phyloP scores from a whole-genome alignment of 2,797 vertebrate genomes.

The Trematomus bernacchii region DNA sequence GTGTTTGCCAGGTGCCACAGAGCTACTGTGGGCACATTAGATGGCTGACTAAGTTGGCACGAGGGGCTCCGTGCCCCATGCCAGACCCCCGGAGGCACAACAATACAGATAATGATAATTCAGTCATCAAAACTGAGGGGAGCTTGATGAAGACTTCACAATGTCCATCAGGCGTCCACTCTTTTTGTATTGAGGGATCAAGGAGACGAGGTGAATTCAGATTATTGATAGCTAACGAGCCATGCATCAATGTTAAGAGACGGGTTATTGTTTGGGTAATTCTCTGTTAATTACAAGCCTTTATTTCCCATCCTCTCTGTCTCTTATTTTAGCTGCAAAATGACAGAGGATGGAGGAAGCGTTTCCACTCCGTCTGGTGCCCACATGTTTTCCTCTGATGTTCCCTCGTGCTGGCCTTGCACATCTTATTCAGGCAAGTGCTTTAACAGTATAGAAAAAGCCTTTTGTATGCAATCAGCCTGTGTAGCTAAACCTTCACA shows the following conservation, averaged over 20 bases:
- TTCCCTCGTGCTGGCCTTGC: constrained; percentile 57
- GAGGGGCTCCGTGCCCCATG: constrained; percentile 20
- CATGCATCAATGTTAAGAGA: neutral
- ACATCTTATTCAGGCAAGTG: constrained; percentile 56
- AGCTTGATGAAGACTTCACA: constrained; percentile 56
- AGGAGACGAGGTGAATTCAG: constrained; percentile 35
- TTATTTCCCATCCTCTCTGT: constrained; percentile 16
- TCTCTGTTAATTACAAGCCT: constrained; percentile 30
- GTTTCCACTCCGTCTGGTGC: constrained; percentile 42
- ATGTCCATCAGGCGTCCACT: constrained; percentile 23
- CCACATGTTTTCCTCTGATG: constrained; percentile 28
- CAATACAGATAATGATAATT: constrained; percentile 71
- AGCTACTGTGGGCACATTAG: constrained; percentile 66
- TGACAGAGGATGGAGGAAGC: constrained; percentile 29
- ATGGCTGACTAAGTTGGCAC: constrained; percentile 76
- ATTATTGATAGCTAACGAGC: constrained; percentile 16
- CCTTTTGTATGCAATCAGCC: constrained; percentile 45
- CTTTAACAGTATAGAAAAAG: constrained; percentile 43
- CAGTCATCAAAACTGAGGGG: constrained; percentile 35
- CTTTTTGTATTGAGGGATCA: constrained; percentile 5
- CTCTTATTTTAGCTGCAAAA: constrained; percentile 47
- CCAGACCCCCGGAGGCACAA: constrained; percentile 52
- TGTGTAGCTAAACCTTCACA: constrained; percentile 45
- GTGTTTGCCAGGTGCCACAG: constrained; percentile 69
- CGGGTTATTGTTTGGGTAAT: constrained; percentile 19